Evolutionary conservation across 2,797 vertebrate species (phyloP).

Genomic region (Centropyge bicolor): DNA sequence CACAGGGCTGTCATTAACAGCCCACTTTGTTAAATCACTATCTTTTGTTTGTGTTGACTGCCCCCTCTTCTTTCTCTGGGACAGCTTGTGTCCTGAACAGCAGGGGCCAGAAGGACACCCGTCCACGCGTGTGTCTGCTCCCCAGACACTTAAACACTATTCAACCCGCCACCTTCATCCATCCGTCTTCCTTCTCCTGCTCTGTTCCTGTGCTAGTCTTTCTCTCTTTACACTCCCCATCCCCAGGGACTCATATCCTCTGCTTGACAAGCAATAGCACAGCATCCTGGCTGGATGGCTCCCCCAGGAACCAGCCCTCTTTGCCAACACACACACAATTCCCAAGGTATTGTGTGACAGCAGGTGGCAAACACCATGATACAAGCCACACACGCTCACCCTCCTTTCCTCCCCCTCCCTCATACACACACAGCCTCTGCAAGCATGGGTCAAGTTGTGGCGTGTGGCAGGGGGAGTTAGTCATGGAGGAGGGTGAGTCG

Average conservation of each 20-base stretch:
- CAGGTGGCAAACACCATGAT: constrained; percentile 85
- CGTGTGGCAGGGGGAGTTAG: constrained; percentile 64
- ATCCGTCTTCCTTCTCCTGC: constrained; percentile 66
- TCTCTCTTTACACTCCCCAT: constrained; percentile 62
- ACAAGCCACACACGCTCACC: constrained; percentile 64
- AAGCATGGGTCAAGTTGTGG: constrained; percentile 70
- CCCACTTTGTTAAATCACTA: constrained; percentile 82
- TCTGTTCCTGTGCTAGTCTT: constrained; percentile 50
- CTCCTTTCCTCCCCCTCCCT: constrained; percentile 20
- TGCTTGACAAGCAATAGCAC: constrained; percentile 85
- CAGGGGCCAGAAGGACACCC: constrained; percentile 69
- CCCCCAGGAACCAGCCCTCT: constrained; percentile 68
- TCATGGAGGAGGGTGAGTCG: constrained; percentile 44
- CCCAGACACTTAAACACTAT: constrained; percentile 74
- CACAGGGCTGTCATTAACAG: constrained; percentile 75
- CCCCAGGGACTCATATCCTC: constrained; percentile 80
- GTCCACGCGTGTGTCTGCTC: constrained; percentile 56
- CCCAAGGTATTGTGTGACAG: constrained; percentile 83
- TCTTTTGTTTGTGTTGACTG: constrained; percentile 75
- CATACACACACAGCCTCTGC: constrained; percentile 47
- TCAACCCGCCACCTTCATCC: constrained; percentile 49
- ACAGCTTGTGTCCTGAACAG: constrained; percentile 79
- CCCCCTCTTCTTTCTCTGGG: constrained; percentile 61
- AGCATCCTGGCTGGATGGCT: constrained; percentile 77
- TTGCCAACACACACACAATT: constrained; percentile 72